Evolutionary conservation across 2,113 vertebrate species (phyloP).

Genomic region (Planiliza haematocheilus): DNA sequence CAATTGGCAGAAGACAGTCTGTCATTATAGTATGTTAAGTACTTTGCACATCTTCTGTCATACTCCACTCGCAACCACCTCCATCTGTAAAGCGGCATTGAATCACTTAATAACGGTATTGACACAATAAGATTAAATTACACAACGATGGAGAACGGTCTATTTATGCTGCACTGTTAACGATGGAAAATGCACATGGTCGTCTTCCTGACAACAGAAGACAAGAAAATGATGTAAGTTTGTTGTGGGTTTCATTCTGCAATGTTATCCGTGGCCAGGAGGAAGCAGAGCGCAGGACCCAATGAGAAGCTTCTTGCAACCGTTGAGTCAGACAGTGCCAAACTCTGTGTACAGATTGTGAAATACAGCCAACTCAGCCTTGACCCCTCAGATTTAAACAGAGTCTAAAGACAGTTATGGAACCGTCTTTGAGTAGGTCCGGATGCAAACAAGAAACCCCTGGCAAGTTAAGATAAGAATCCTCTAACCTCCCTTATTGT

Average conservation of each 20-base stretch:
- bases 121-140: too few species aligned
- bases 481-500: too few species aligned
- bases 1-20: constrained; percentile 5
- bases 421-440: neutral
- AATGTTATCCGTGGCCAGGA: neutral
- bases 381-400: neutral
- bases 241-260: neutral
- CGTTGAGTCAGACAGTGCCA: neutral
- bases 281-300: neutral
- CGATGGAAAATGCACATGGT: neutral
- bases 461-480: neutral
- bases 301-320: neutral
- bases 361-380: constrained; percentile 8
- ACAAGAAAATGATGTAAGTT: neutral
- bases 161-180: constrained; percentile 1
- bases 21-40: constrained; percentile 4
- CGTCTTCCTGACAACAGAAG: neutral
- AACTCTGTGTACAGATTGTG: constrained; percentile 27
- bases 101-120: neutral
- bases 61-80: too few species aligned
- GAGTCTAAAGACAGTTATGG: neutral
- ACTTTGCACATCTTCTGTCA: too few species aligned
- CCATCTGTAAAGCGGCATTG: neutral
- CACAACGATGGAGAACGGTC: neutral
- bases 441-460: neutral